Base-by-base conservation (phyloP, 2,888 invertebrate species). In the Watsonalla binaria region DNA sequence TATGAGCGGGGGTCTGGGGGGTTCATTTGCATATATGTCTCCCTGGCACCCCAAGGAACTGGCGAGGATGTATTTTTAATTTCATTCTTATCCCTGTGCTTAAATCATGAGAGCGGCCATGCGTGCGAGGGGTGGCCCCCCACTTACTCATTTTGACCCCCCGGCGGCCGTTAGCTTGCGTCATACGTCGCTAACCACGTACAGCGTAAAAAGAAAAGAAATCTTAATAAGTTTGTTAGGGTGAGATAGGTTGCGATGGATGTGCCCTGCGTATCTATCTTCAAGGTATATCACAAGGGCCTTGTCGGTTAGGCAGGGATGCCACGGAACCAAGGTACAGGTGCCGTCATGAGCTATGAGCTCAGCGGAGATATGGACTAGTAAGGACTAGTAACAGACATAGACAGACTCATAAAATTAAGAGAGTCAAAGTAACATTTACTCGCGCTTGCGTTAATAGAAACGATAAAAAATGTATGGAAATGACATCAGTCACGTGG, bases 151-250 rank as follows among this genome's bases (percentile, higher is more conserved):
- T 65, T 51, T 62, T 62, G 67, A 65, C 68, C 74, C 72, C 69
- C 68, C 70, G 64, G 73, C 70, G 81, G 82, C 84, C 82, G 84
- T 80, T 82, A 80, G 87, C 87, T 86, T 84, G 87, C 90, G 90
- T 90, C 90, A 90, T 90, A 90, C 90, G 89, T 90, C 90, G 90
- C 87, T 90, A 89, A 90, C 90, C 90, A 84, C 90, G 90, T 87
- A 86, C 86, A 80, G 82, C 82, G 87, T 84, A 89, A 86, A 90
- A 90, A 90, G 90, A 90, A 90, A 90, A 87, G 90, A 90, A 90
- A 89, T 90, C 90, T 90, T 90, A 90, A 90, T 90, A 90, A 90
- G 90, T 90, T 90, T 89, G 90, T 90, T 89, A 90, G 88, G 88
- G 87, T 76, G 81, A 76, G 85, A 63, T 76, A 71, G 78, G 15